A percentile compares a stretch with the other conserved stretches of the same genome.
phyloP scores from a whole-genome alignment of 2,797 vertebrate genomes.

The Phrynocephalus vlangalii region DNA sequence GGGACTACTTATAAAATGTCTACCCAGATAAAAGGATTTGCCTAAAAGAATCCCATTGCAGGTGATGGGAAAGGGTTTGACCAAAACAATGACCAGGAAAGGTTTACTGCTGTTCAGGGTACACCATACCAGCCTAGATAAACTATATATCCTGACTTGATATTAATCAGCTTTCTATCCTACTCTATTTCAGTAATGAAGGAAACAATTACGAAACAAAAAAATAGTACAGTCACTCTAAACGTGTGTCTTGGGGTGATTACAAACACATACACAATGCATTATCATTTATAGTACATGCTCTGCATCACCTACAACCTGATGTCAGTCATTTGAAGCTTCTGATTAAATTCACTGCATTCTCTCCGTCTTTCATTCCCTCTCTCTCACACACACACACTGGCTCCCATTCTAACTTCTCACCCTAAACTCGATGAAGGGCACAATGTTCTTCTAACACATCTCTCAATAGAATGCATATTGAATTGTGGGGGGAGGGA shows the following conservation, averaged over 20 bases:
- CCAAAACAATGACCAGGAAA: not conserved
- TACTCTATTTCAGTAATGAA: not conserved
- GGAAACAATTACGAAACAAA: not conserved
- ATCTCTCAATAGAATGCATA: slow-evolving; percentile 3
- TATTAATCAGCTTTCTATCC: not conserved
- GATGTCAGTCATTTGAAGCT: slow-evolving; percentile 11
- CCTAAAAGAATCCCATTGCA: not conserved
- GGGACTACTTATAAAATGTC: not conserved
- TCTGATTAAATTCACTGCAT: not conserved
- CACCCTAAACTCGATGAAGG: slow-evolving; percentile 12
- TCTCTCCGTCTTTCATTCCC: not conserved
- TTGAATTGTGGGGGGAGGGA: not conserved
- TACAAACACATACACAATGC: not conserved
- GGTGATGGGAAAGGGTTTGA: not conserved
- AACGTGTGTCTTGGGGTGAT: slow-evolving; percentile 11
- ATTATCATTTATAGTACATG: not conserved
- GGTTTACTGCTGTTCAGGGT: not conserved
- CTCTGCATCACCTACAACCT: not conserved
- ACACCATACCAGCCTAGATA: not conserved
- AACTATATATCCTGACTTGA: not conserved
- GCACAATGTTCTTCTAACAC: not conserved
- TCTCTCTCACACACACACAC: not conserved
- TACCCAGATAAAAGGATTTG: not conserved
- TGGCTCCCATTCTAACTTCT: not conserved
- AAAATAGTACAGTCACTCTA: not conserved